Conservation (phyloP, 2,888 invertebrate species). For the Folsomia candida region DNA sequence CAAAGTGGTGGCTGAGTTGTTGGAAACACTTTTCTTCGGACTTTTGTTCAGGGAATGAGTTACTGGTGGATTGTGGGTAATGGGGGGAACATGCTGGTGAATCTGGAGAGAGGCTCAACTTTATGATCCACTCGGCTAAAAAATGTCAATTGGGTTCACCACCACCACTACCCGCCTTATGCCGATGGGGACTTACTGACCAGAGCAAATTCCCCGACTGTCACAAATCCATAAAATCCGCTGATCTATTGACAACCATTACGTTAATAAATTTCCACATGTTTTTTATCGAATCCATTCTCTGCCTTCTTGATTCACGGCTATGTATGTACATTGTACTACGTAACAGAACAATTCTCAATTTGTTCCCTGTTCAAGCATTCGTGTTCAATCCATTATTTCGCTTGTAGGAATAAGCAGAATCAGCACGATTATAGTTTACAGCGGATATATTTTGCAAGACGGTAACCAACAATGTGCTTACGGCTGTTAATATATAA, state of each 20-base stretch:
- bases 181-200: not conserved
- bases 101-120: conserved; percentile 2
- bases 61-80: not conserved
- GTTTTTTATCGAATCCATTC: not conserved
- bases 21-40: not conserved
- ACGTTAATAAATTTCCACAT: conserved; percentile 7
- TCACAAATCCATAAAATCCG: conserved; percentile 12
- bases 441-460: too few species aligned
- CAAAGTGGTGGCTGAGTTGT: not conserved
- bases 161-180: not conserved
- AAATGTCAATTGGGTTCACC: conserved; percentile 3
- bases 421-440: too few species aligned
- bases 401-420: too few species aligned
- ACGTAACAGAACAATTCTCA: too few species aligned
- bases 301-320: not conserved
- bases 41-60: not conserved
- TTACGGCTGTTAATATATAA: too few species aligned
- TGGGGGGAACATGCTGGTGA: not conserved
- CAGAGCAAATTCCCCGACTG: conserved; percentile 1
- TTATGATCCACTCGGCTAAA: conserved; percentile 8
- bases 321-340: too few species aligned
- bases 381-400: too few species aligned
- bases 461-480: too few species aligned
- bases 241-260: conserved; percentile 13
- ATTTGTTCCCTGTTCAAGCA: too few species aligned